Percentiles rank a stretch among this genome's conserved stretches.
Evolutionary conservation across 2,888 invertebrate species (phyloP).

Genomic region (Tolmerus cingulatus): DNA sequence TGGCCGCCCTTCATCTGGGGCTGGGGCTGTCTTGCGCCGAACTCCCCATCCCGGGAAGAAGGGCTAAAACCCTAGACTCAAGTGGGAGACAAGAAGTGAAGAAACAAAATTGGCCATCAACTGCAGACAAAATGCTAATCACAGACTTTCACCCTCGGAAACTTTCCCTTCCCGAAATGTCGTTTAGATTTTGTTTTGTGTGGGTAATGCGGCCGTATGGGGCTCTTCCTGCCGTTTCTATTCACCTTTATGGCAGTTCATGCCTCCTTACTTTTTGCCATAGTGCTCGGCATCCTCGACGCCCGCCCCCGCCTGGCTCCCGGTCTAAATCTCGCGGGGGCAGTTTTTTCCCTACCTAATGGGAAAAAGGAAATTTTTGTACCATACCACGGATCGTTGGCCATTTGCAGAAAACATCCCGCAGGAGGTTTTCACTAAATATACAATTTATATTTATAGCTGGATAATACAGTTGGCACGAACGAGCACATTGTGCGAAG

Average conservation of each 20-base stretch:
- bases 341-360: conserved; percentile 27
- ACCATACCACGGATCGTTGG: conserved; percentile 40
- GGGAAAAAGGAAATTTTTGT: conserved; percentile 41
- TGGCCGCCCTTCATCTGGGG: not conserved
- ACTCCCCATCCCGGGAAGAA: not conserved
- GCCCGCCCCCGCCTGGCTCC: not conserved
- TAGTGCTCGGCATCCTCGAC: not conserved
- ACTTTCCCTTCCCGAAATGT: conserved; percentile 47
- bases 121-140: conserved; percentile 53
- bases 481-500: conserved; percentile 23
- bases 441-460: conserved; percentile 41
- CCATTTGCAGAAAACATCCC: conserved; percentile 42
- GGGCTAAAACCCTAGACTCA: not conserved
- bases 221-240: conserved; percentile 29
- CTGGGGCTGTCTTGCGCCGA: not conserved
- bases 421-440: conserved; percentile 39
- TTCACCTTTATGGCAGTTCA: conserved; percentile 42
- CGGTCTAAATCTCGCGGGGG: conserved; percentile 19
- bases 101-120: conserved; percentile 50
- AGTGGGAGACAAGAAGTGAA: conserved; percentile 21
- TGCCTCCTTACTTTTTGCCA: conserved; percentile 32
- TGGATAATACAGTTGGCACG: conserved; percentile 26
- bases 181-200: conserved; percentile 40
- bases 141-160: conserved; percentile 50
- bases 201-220: conserved; percentile 21